These are phyloP conservation scores for Lepidurus couesii DNA, from an alignment of 1,140 invertebrate genomes.

Conservation along the genomic window DNA sequence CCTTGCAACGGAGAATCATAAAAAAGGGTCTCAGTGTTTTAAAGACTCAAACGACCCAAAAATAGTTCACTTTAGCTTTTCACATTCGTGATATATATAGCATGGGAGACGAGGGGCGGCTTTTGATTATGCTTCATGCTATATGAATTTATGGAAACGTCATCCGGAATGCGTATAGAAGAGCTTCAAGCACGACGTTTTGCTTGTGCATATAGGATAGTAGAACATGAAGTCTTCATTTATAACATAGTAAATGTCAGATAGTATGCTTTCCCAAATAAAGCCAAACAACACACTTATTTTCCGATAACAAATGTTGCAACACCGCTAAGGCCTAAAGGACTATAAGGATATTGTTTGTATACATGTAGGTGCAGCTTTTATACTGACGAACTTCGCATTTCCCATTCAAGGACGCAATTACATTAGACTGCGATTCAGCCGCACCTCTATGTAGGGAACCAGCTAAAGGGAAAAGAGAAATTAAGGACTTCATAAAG, in stretches of 20 bases:
- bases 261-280: background rate
- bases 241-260: background rate
- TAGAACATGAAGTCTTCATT: background rate
- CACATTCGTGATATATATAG: background rate
- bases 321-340: no score
- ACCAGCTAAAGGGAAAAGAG: background rate
- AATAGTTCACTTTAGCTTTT: background rate
- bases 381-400: background rate
- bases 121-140: background rate
- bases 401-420: constrained; percentile 4
- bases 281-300: no score
- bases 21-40: background rate
- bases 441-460: background rate
- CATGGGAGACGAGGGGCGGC: background rate
- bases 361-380: background rate
- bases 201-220: background rate
- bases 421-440: background rate
- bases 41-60: background rate
- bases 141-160: background rate
- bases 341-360: no score
- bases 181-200: background rate
- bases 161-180: background rate
- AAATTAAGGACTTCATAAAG: background rate
- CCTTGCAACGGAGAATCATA: background rate
- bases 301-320: no score